Conservation (phyloP, 2,888 invertebrate genomes). For the Linyphia triangularis region DNA sequence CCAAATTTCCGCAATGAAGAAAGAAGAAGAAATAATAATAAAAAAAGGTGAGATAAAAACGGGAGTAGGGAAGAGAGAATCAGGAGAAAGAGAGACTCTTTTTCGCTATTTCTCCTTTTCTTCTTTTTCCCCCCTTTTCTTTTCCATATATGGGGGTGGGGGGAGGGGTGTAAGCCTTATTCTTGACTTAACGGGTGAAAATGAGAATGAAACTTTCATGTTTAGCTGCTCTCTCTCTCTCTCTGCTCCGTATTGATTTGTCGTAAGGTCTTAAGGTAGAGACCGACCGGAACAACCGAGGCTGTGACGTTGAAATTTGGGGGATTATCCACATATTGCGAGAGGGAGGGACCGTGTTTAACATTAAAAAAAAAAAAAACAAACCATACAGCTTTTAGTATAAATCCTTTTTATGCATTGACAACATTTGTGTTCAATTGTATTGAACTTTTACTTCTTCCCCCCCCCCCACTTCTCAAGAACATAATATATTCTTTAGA, state of each 20-base stretch:
- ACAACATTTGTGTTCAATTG: too few species aligned
- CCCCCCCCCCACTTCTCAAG: too few species aligned
- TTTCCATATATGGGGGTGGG: neutral
- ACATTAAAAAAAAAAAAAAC: too few species aligned
- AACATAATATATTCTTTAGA: too few species aligned
- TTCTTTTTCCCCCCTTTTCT: neutral
- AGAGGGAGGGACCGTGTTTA: neutral
- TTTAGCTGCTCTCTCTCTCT: constrained; percentile 43
- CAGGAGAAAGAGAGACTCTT: constrained; percentile 4
- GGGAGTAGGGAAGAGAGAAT: neutral
- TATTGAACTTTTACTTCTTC: too few species aligned
- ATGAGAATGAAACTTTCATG: constrained; percentile 75
- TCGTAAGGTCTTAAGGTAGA: constrained; percentile 53
- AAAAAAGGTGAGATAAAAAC: constrained; percentile 40
- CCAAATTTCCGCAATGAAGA: constrained; percentile 63
- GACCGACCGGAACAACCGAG: constrained; percentile 42
- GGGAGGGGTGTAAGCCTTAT: constrained; percentile 23
- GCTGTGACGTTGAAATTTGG: constrained; percentile 17
- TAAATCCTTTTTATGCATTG: too few species aligned
- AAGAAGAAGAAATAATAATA: constrained; percentile 16
- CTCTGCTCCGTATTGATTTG: constrained; percentile 66
- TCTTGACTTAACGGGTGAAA: constrained; percentile 73
- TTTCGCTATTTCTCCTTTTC: constrained; percentile 14
- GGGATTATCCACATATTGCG: constrained; percentile 34
- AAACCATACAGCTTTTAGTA: too few species aligned